Evolutionary conservation across 2,888 invertebrate genomes (phyloP), one percentile per base, ranked within the genome.

Genomic region (Seladonia tumulorum): DNA sequence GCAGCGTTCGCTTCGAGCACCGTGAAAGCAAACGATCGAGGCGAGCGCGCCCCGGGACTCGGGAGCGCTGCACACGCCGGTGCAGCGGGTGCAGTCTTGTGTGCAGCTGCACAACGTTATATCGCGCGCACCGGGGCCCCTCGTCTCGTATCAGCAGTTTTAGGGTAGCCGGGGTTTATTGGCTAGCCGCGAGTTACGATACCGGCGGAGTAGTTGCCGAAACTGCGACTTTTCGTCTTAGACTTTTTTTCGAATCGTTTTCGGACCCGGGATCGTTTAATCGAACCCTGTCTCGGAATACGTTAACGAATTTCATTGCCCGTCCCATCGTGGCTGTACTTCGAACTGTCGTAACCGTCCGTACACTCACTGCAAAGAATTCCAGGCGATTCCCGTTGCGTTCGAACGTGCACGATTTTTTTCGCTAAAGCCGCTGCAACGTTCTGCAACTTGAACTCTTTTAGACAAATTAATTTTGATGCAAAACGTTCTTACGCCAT

Each of bases 141-240:
- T 12, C 60, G n/a, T 10, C 53, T 72, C 68, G 77, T 73, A 79
- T 82, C 82, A 79, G 82, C 74, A 76, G 75, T 78, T 80, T 83
- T 74, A 83, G 76, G 60, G 47, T 39, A 75, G 63, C 5, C 57
- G 12, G 45, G 68, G 66, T 77, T 86, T 86, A 87, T 87, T 86
- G 81, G 73, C 81, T 57, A 75, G 76, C 79, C 84, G 75, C 81
- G 82, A 88, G 84, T 91, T 89, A 87, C 90, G 89, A 85, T 87
- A 85, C 85, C 45, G 73, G 76, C 35, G 79, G 79, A 86, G 88
- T 88, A 82, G 90, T 88, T 88, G 86, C 60, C 81, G 79, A 85
- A 90, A 90, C 89, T 88, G 82, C 81, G 35, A n/a, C 18, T 10
- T 0, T n/a, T n/a, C n/a, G n/a, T 71, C 25, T 42, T 53, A 7